These are phyloP conservation scores for Meleagris gallopavo DNA, from an alignment of 2,113 vertebrate species.

Conservation along the genomic window DNA sequence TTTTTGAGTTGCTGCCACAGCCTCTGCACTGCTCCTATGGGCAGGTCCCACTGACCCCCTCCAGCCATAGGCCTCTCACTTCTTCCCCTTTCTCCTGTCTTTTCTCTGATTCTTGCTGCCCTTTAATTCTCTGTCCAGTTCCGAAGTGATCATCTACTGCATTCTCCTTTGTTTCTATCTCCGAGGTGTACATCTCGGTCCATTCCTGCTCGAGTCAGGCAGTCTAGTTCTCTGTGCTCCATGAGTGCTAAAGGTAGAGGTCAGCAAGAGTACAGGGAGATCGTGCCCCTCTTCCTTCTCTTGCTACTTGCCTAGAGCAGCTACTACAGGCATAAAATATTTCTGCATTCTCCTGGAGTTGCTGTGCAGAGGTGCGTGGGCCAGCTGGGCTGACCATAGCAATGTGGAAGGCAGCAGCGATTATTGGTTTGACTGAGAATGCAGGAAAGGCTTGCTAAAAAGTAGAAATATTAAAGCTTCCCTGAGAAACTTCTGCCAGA, in stretches of 20 bases:
- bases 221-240: rapidly evolving
- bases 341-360: not conserved
- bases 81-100: not conserved
- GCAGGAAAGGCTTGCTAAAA: not conserved
- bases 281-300: not conserved
- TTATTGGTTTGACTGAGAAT: not conserved
- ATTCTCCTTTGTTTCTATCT: not conserved
- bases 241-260: not conserved
- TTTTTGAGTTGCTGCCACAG: not conserved
- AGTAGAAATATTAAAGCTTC: not conserved
- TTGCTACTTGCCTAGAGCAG: not conserved
- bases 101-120: not conserved
- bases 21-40: not conserved
- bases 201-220: not conserved
- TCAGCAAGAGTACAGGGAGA: not conserved
- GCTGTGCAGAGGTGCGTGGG: not conserved
- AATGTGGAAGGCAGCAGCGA: not conserved
- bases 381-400: not conserved
- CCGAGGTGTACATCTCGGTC: not conserved
- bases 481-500: not conserved
- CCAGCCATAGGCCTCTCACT: not conserved
- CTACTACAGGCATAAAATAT: not conserved
- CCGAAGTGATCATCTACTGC: not conserved
- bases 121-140: not conserved
- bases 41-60: not conserved